A percentile compares a stretch with the other conserved stretches of the same genome.
Conservation (phyloP, 2,797 vertebrate genomes). For the Urosaurus nigricauda region DNA sequence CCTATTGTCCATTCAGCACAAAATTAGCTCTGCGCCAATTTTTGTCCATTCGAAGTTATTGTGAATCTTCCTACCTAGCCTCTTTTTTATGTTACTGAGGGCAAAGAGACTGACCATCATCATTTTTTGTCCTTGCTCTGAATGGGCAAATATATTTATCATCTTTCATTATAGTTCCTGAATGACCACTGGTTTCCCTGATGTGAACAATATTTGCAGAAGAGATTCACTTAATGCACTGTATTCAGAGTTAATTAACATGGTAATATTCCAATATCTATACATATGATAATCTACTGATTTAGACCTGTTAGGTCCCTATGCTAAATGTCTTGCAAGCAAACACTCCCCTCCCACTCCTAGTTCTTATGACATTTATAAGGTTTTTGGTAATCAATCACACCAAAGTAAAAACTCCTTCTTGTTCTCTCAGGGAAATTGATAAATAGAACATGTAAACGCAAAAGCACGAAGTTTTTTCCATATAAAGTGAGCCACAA, state of each 20-base stretch:
- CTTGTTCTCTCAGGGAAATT: neutral
- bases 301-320: neutral
- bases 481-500: neutral
- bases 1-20: neutral
- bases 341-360: neutral
- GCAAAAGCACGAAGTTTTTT: neutral
- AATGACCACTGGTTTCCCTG: neutral
- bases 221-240: neutral
- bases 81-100: neutral
- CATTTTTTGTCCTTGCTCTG: neutral
- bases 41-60: neutral
- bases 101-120: too few relatives aligned
- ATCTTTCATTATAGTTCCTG: neutral
- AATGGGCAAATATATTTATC: neutral
- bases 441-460: neutral
- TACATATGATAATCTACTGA: neutral
- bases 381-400: neutral
- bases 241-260: neutral
- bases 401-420: constrained; percentile 1
- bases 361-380: neutral
- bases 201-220: neutral
- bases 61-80: too few relatives aligned
- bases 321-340: neutral
- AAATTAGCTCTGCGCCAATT: neutral
- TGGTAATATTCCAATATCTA: neutral